Base-by-base conservation (phyloP, 1,140 invertebrate species). In the Pantala flavescens region DNA sequence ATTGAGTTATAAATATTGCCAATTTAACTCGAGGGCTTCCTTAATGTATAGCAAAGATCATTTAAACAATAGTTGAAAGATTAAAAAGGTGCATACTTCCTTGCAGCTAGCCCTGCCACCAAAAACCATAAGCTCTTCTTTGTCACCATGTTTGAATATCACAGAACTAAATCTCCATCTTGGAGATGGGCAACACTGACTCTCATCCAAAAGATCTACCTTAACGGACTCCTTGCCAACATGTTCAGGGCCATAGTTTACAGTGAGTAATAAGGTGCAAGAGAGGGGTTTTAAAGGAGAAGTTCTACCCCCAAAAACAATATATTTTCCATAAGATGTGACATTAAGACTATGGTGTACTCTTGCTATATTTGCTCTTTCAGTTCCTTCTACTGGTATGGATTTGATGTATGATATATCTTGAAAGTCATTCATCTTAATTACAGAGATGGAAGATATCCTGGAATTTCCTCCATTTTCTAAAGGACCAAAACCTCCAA, bases 251-350 rank as follows among this genome's bases (percentile, higher is more conserved):
- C 70, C 42, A 16, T 49, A 23, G 0, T 76, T 43, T 12, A 24
- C 11, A 12, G 24, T 19, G 7, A 72, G 24, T 21, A 77, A 70
- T 70, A 76, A 71, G 7, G 49, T 43, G 70, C 21, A 75, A 19
- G 77, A 70, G 14, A 63, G 49, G 5, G 49, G 49, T 19, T 75
- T 77, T 12, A 75, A 74, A 7, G 79, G 78, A 43, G 78, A 76
- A 14, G 78, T 78, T 16, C 81, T 74, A 0, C 82, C 82, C 70
- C 82, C 82, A 77, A 80, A 79, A 21, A 82, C 71, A 24, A 82
- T 28, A 24, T 80, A 49, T 55, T 23, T 74, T 10, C 70, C 24
- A 71, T 71, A 12, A 24, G 21, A n/a, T 19, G 77, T 28, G 16
- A 75, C 21, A 16, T 63, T 63, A 3, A 16, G n/a, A 12, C 16